Conservation (phyloP, 2,113 vertebrate species). For the Oceanodroma tethys region DNA sequence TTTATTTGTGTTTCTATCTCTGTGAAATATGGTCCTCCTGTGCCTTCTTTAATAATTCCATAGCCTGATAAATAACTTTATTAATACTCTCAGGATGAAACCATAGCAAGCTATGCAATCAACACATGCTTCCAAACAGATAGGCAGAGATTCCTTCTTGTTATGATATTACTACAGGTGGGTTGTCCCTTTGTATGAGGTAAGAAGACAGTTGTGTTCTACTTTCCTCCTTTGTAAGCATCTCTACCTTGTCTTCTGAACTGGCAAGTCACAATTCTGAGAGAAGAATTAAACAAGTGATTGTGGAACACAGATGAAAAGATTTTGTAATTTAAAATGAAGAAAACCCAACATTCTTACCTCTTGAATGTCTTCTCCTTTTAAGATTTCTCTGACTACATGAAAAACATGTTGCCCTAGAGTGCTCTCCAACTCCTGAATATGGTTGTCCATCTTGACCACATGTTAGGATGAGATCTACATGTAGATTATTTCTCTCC, state of each 20-base stretch:
- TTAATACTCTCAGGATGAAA: background rate
- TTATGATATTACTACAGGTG: background rate
- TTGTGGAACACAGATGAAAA: background rate
- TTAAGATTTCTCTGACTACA: background rate
- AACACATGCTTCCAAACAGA: background rate
- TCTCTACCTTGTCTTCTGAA: background rate
- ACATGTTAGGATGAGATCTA: background rate
- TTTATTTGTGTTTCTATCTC: background rate
- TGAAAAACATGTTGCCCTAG: background rate
- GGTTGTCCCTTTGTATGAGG: background rate
- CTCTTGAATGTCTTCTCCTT: accelerated
- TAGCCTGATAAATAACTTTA: background rate
- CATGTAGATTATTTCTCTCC: background rate
- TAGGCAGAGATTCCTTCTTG: background rate
- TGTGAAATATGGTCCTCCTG: background rate
- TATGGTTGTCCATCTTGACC: background rate
- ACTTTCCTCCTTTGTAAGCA: background rate
- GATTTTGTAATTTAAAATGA: background rate
- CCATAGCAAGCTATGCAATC: background rate
- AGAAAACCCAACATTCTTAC: background rate
- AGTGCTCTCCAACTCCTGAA: background rate
- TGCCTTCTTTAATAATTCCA: background rate
- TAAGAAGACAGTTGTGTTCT: background rate
- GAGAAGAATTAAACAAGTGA: background rate
- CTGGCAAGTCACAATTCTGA: background rate